phyloP scores from a whole-genome alignment of 2,113 vertebrate species.

The Probosciger aterrimus region DNA sequence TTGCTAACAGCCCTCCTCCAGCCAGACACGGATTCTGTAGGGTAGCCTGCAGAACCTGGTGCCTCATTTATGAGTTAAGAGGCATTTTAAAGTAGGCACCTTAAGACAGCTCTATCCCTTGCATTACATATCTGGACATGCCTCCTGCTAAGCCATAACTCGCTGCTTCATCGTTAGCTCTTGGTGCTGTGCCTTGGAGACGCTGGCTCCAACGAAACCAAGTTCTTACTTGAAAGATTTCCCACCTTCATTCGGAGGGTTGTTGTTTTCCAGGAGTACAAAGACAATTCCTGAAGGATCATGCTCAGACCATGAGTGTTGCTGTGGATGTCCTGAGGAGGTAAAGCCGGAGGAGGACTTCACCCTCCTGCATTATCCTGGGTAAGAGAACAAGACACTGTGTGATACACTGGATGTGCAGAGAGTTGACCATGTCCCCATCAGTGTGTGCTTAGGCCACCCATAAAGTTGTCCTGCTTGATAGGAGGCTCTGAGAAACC shows the following conservation, averaged over 20 bases:
- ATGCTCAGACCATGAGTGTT: background rate
- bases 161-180: background rate
- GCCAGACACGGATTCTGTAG: background rate
- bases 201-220: background rate
- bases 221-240: background rate
- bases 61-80: background rate
- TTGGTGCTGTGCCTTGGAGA: background rate
- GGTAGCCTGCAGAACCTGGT: background rate
- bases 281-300: background rate
- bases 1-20: background rate
- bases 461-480: background rate
- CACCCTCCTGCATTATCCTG: background rate
- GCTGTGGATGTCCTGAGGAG: background rate
- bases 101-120: background rate
- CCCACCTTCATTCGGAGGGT: background rate
- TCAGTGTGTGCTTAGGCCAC: background rate
- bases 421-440: rapidly evolving
- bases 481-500: background rate
- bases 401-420: background rate
- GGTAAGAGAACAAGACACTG: background rate
- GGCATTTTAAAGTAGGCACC: background rate
- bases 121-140: background rate
- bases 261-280: rapidly evolving
- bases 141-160: background rate
- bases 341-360: background rate